A percentile compares a stretch with the other conserved stretches of the same genome.
Conservation (phyloP, 2,797 vertebrate genomes). For the Sus cebifrons region DNA sequence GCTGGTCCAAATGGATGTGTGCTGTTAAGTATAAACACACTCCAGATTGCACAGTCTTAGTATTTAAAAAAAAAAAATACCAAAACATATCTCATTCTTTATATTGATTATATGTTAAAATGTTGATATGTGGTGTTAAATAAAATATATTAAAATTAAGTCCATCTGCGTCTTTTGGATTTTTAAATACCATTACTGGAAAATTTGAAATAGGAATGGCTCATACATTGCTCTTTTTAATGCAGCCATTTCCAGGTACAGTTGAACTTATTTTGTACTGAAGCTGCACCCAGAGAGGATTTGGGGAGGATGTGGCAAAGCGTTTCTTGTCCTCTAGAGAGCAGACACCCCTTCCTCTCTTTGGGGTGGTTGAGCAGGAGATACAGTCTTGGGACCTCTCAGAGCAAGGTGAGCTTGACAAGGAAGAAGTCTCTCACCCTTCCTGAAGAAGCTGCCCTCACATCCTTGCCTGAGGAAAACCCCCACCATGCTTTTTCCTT, state of each 20-base stretch:
- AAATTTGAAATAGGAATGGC: not conserved
- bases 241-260: slow-evolving; percentile 54
- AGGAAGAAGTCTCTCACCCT: not conserved
- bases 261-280: not conserved
- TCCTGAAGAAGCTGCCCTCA: slow-evolving; percentile 46
- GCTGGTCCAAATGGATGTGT: not conserved
- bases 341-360: slow-evolving; percentile 11
- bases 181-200: not conserved
- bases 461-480: slow-evolving; percentile 56
- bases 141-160: not conserved
- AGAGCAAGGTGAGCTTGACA: slow-evolving; percentile 45
- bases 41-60: not conserved
- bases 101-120: not conserved
- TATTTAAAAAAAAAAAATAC: not conserved
- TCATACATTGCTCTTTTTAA: not conserved
- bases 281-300: slow-evolving; percentile 23
- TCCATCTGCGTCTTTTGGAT: not conserved
- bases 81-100: not conserved
- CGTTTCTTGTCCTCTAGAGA: slow-evolving; percentile 55
- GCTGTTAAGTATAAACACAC: not conserved
- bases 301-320: not conserved
- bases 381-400: not conserved
- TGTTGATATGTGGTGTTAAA: not conserved
- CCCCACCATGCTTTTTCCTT: slow-evolving; percentile 36
- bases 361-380: slow-evolving; percentile 1